Conservation (phyloP, 2,888 invertebrate species). For the Alentia gelatinosa region DNA sequence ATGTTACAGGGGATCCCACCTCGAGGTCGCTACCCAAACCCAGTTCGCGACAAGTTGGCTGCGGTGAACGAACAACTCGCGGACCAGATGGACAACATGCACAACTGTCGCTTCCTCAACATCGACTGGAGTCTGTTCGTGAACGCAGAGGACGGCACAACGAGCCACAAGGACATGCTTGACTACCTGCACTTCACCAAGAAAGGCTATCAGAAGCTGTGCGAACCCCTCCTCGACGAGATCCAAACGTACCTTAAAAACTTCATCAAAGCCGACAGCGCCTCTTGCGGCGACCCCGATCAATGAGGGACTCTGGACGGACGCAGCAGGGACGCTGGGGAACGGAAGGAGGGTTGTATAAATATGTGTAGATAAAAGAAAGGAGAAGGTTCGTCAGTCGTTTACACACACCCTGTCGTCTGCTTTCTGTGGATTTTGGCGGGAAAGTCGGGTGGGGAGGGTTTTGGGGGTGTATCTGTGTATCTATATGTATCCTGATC, state of each 20-base stretch:
- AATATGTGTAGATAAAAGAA: too few relatives aligned
- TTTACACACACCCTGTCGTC: too few relatives aligned
- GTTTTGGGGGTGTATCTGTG: too few relatives aligned
- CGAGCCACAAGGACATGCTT: conserved; percentile 94
- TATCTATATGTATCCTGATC: too few relatives aligned
- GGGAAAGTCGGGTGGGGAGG: too few relatives aligned
- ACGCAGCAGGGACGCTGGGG: too few relatives aligned
- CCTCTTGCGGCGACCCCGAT: conserved; percentile 54
- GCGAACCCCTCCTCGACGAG: conserved; percentile 78
- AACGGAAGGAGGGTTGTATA: too few relatives aligned
- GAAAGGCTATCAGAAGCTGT: conserved; percentile 89
- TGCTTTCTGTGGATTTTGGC: too few relatives aligned
- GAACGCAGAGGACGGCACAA: conserved; percentile 83
- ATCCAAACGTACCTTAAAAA: conserved; percentile 71
- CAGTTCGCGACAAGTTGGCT: conserved; percentile 88
- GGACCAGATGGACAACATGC: conserved; percentile 83
- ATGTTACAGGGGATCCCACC: conserved; percentile 90
- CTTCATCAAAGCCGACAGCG: conserved; percentile 56
- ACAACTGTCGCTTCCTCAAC: conserved; percentile 88
- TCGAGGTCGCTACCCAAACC: conserved; percentile 92
- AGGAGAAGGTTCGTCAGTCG: too few relatives aligned
- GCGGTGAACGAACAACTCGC: conserved; percentile 89
- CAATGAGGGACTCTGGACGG: too few relatives aligned
- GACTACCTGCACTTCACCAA: conserved; percentile 93
- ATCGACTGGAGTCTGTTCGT: conserved; percentile 86